These are phyloP conservation scores for Hippocampus comes DNA, from an alignment of 2,113 vertebrate genomes.

Conservation along the genomic window DNA sequence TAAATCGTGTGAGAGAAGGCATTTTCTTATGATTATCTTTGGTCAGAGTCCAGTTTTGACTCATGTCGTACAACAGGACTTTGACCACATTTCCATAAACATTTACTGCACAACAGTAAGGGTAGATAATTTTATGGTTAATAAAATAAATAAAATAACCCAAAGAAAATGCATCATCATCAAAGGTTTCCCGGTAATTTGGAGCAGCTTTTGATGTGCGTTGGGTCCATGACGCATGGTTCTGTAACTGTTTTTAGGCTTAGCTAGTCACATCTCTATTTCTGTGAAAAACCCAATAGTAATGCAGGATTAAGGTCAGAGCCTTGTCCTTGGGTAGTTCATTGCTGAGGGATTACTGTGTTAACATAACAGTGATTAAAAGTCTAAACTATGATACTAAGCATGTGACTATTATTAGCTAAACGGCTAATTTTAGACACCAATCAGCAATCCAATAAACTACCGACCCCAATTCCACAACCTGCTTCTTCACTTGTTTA, in stretches of 20 bases:
- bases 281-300: slow-evolving; percentile 54
- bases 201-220: background rate
- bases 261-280: slow-evolving; percentile 24
- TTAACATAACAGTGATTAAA: slow-evolving; percentile 70
- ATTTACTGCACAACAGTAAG: background rate
- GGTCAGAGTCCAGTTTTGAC: background rate
- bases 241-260: slow-evolving; percentile 38
- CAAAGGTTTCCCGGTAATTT: background rate
- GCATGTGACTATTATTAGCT: slow-evolving; percentile 67
- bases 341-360: slow-evolving; percentile 62
- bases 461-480: slow-evolving; percentile 18
- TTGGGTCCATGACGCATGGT: slow-evolving; percentile 7
- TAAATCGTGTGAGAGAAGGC: background rate
- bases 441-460: slow-evolving; percentile 62
- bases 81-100: slow-evolving; percentile 8
- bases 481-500: slow-evolving; percentile 21
- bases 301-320: slow-evolving; percentile 70
- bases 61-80: background rate
- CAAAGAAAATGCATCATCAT: background rate
- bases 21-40: background rate
- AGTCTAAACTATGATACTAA: slow-evolving; percentile 63
- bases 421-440: slow-evolving; percentile 61
- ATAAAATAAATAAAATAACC: background rate
- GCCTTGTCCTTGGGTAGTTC: slow-evolving; percentile 55
- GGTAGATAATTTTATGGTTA: background rate